These are phyloP conservation scores for Saccostrea cuccullata DNA, from an alignment of 1,140 invertebrate genomes.

Conservation along the genomic window DNA sequence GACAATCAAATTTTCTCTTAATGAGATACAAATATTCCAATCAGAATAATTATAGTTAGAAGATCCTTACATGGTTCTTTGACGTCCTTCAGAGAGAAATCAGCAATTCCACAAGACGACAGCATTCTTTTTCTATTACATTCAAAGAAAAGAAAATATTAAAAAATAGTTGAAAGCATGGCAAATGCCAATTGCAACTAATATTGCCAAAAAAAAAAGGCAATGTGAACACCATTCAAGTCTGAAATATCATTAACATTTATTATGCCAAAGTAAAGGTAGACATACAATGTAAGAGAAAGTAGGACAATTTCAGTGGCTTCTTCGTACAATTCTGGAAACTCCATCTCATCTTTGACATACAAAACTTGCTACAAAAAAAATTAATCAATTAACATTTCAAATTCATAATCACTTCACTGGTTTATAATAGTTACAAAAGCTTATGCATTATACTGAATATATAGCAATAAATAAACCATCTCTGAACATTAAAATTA, in stretches of 20 bases:
- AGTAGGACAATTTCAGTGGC: constrained; percentile 49
- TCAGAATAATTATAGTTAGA: background rate
- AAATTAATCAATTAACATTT: too few relatives aligned
- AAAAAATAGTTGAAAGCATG: too few relatives aligned
- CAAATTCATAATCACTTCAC: too few relatives aligned
- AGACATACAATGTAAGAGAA: constrained; percentile 48
- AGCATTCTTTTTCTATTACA: constrained; percentile 48
- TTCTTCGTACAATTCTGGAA: constrained; percentile 50
- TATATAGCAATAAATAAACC: too few relatives aligned
- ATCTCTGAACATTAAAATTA: too few relatives aligned
- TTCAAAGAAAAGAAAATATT: background rate
- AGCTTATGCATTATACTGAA: too few relatives aligned
- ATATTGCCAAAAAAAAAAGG: too few relatives aligned
- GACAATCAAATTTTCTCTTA: too few relatives aligned
- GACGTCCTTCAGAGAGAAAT: constrained; percentile 50
- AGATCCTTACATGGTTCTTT: constrained; percentile 50
- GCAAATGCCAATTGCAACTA: too few relatives aligned
- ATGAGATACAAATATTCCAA: too few relatives aligned
- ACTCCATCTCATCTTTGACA: constrained; percentile 41
- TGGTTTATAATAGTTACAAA: too few relatives aligned
- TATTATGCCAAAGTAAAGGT: background rate
- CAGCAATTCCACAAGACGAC: constrained; percentile 45
- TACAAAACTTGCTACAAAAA: constrained; percentile 6
- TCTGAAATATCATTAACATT: background rate
- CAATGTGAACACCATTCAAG: background rate